phyloP scores from a whole-genome alignment of 64 coral and sea anemone genomes.

The Montipora sp. region DNA sequence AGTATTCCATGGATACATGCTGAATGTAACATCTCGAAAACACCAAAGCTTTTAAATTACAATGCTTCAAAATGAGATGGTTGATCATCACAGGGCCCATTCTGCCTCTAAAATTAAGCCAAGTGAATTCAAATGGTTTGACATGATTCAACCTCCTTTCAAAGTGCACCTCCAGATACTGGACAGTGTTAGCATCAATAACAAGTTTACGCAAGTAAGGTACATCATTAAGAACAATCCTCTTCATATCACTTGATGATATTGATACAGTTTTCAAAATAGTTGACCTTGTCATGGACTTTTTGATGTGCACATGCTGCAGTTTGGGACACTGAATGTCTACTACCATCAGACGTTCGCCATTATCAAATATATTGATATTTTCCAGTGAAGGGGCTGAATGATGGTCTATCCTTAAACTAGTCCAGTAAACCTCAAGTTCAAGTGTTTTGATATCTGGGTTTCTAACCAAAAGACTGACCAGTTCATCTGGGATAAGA shows the following conservation, averaged over 20 bases:
- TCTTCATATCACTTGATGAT: conserved; percentile 27
- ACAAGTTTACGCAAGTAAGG: conserved; percentile 76
- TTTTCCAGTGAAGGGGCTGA: conserved; percentile 85
- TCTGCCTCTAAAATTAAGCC: conserved; percentile 59
- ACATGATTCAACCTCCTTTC: conserved; percentile 79
- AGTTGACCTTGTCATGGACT: conserved; percentile 65
- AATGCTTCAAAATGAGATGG: conserved; percentile 69
- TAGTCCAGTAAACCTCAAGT: conserved; percentile 62
- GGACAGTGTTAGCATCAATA: conserved; percentile 57
- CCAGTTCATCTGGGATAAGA: conserved; percentile 60
- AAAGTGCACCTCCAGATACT: conserved; percentile 81
- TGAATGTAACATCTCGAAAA: conserved; percentile 53
- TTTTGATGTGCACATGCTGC: conserved; percentile 61
- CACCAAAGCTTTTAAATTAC: conserved; percentile 68
- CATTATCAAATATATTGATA: conserved; percentile 86
- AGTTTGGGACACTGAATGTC: conserved; percentile 90
- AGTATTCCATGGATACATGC: conserved; percentile 70
- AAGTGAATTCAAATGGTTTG: conserved; percentile 84
- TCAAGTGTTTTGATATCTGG: conserved; percentile 83
- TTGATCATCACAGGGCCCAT: conserved; percentile 23
- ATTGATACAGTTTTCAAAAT: conserved; percentile 73
- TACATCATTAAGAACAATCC: conserved; percentile 76
- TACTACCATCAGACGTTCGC: conserved; percentile 60
- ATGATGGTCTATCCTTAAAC: conserved; percentile 84
- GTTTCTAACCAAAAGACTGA: conserved; percentile 84